Base-by-base conservation (phyloP, 2,113 vertebrate genomes). In the Rhea pennata region DNA sequence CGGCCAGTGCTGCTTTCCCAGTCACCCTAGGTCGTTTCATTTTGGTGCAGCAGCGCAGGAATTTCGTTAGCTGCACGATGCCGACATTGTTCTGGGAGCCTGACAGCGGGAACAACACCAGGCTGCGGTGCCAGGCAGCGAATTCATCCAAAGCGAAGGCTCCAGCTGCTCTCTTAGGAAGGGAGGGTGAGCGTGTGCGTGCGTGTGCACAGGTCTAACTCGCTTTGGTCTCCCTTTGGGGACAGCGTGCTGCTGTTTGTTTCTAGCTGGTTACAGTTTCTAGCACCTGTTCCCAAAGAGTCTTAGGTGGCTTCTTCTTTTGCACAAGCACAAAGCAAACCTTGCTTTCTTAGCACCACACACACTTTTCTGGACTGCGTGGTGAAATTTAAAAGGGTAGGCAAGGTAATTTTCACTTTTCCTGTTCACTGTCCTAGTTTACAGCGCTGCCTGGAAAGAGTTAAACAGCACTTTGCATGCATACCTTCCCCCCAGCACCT, bases 311-410 rank as follows among this genome's bases (percentile, higher is more conserved):
- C 56, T 59, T 10, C 11, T 17, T 31, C 16, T 19, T 58, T 56
- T 58, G 74, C 67, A 54, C 12, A 17, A 56, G n/a, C 1, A 0
- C 33, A 29, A 65, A 42, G 59, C 51, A 72, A 82, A 66, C 19
- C 39, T 77, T 50, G 1, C 1, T 17, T 80, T 74, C 54, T 59
- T 4, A 65, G 20, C 39, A 42, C n/a, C 66, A 5, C 13, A 12
- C 61, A 9, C 4, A 73, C 62, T 88, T 40, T 61, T 31, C 75
- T 44, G 26, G 66, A 9, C 75, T 0, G 0, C 15, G 29, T 6
- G 0, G 0, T 2, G 9, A 12, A 21, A 48, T 39, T 11, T 22
- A 23, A 76, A 36, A 89, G n/a, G 54, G 79, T 5, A 12, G 33
- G 42, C 0, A 0, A 56, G 39, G 19, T 22, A n/a, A 59, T 33